Evolutionary conservation across 2,797 vertebrate species (phyloP), one percentile per base, ranked within the genome.

Genomic region (Mus spretus): DNA sequence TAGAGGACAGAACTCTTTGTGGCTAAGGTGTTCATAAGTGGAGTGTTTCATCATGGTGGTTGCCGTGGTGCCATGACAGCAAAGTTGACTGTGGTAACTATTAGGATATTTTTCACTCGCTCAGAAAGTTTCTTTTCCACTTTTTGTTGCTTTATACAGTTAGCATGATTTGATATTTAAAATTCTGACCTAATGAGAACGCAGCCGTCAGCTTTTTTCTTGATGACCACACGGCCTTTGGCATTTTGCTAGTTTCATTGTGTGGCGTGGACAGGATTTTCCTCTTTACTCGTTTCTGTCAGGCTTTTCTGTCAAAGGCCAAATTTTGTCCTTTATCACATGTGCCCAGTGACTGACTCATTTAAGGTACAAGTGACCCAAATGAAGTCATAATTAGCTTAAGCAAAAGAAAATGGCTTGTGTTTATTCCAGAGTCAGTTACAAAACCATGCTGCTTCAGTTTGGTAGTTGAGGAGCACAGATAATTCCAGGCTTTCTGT

Each of bases 41-140:
- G 78, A 86, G 4, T 86, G 19, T 74, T 72, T 89, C 83, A 78
- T 83, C 81, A 26, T 85, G 28, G 53, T 22, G 53, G 91, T 96
- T 93, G 88, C 88, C 67, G 61, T 89, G 81, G 88, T 82, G 8
- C 87, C 28, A 0, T 91, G 85, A 80, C 88, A 91, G 53, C 85
- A 91, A 94, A 93, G 70, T 72, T 92, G n/a, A 55, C 63, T 28
- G 82, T 72, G 59, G 61, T 89, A 86, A 94, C 87, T 94, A 77
- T 77, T 80, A 78, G 47, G 91, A 53, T 86, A 53, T 72, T 92
- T 97, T 97, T 95, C 55, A 95, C 75, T 84, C 50, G 96, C 95
- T 95, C 90, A 74, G 1, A 77, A 95, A 90, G 70, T 97, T 97
- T 93, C 85, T 93, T 96, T 97, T 97, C 93, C 72, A 93, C 55